These are phyloP conservation scores for Lordiphosa stackelbergi DNA, from an alignment of 1,140 invertebrate species.

Conservation along the genomic window DNA sequence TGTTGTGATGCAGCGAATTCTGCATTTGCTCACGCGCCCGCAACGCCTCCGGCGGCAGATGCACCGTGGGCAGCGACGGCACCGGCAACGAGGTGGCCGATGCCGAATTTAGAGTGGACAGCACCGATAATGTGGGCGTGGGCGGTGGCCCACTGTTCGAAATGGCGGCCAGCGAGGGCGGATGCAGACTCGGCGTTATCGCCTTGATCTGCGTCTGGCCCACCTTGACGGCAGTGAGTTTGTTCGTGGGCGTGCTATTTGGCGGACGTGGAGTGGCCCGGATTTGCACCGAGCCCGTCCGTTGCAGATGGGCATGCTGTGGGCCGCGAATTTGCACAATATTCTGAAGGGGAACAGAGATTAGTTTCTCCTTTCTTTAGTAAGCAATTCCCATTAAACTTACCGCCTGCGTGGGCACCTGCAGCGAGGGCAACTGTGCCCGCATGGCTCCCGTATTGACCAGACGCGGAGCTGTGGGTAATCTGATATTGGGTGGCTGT, in stretches of 20 bases:
- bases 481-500: conserved; percentile 71
- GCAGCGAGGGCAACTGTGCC: conserved; percentile 58
- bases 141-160: conserved; percentile 62
- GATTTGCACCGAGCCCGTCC: conserved; percentile 70
- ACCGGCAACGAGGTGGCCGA: conserved; percentile 57
- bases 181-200: conserved; percentile 67
- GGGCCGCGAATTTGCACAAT: conserved; percentile 75
- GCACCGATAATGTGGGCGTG: conserved; percentile 64
- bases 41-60: conserved; percentile 61
- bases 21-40: conserved; percentile 63
- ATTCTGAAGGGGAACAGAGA: conserved; percentile 28
- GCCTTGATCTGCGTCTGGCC: conserved; percentile 77
- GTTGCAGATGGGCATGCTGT: conserved; percentile 62
- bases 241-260: conserved; percentile 50
- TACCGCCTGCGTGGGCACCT: conserved; percentile 65
- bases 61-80: conserved; percentile 70
- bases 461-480: conserved; percentile 66
- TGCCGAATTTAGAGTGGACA: conserved; percentile 66
- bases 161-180: conserved; percentile 70
- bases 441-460: conserved; percentile 72
- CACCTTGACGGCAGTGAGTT: conserved; percentile 76
- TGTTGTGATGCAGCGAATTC: conserved; percentile 63
- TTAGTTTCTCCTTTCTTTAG: not conserved
- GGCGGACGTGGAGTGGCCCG: conserved; percentile 54
- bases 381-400: conserved; percentile 13